A percentile compares a stretch with the other conserved stretches of the same genome.
Evolutionary conservation across 2,113 vertebrate genomes (phyloP).

Genomic region (Myiopsitta monachus): DNA sequence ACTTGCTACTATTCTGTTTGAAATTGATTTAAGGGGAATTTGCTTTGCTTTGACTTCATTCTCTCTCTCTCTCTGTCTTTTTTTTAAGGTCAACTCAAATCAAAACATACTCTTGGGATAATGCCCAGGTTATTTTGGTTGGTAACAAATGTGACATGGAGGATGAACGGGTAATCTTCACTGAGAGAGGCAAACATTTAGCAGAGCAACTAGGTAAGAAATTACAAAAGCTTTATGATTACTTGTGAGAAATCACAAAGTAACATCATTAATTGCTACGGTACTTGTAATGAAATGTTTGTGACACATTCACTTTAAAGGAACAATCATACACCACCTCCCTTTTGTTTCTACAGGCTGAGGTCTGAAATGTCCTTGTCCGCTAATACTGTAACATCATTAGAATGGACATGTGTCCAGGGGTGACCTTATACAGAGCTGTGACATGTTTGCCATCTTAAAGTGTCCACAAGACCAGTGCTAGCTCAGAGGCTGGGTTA

Average conservation of each 20-base stretch:
- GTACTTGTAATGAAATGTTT: neutral
- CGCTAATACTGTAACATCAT: neutral
- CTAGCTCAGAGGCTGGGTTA: neutral
- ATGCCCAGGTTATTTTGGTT: slow-evolving; percentile 94
- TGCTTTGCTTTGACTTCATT: slow-evolving; percentile 23
- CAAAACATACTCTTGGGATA: slow-evolving; percentile 98
- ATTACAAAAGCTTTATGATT: neutral
- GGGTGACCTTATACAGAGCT: neutral
- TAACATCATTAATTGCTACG: neutral
- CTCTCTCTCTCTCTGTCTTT: neutral
- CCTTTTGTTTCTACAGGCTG: neutral
- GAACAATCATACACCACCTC: neutral
- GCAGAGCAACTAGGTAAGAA: slow-evolving; percentile 94
- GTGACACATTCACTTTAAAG: neutral
- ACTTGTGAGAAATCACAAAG: neutral
- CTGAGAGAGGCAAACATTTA: slow-evolving; percentile 89
- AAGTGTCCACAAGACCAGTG: neutral
- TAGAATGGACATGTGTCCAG: neutral
- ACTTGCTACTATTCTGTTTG: neutral
- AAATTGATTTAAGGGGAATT: neutral
- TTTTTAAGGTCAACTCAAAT: slow-evolving; percentile 94
- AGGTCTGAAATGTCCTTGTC: neutral
- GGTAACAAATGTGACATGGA: slow-evolving; percentile 99
- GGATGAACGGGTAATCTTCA: slow-evolving; percentile 90
- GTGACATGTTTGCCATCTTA: neutral